Evolutionary conservation across 2,797 vertebrate species (phyloP).

Genomic region (Enteromius viviparus): DNA sequence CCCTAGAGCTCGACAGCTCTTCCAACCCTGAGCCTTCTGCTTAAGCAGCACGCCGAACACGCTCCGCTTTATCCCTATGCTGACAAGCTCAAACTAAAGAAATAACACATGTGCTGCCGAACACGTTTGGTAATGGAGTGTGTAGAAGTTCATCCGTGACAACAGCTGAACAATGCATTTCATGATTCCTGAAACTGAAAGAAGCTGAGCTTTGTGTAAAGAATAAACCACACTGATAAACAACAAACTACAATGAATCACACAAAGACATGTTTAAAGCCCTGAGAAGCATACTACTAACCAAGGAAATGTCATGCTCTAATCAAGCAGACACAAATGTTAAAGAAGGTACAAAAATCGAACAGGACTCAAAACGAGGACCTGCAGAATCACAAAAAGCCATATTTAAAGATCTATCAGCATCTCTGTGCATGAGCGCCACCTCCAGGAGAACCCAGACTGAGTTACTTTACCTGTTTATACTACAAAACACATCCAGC

Average conservation of each 20-base stretch:
- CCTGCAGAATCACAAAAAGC: background rate
- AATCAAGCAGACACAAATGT: slow-evolving; percentile 67
- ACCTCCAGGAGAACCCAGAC: background rate
- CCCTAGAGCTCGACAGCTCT: too few relatives aligned
- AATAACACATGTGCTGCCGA: background rate
- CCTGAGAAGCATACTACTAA: slow-evolving; percentile 85
- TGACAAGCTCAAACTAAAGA: too few relatives aligned
- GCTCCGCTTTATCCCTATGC: too few relatives aligned
- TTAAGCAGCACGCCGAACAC: too few relatives aligned
- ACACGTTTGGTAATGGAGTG: background rate
- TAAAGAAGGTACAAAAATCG: slow-evolving; percentile 70
- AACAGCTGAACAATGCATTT: background rate
- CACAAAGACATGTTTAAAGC: slow-evolving; percentile 79
- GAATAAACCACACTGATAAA: background rate
- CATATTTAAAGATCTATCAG: background rate
- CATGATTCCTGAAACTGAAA: background rate
- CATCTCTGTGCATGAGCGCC: background rate
- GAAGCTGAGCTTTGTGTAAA: background rate
- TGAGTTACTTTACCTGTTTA: background rate
- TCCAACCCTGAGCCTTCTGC: too few relatives aligned
- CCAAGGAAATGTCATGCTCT: slow-evolving; percentile 72
- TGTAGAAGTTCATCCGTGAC: background rate
- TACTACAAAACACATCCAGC: too few relatives aligned
- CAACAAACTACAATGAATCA: background rate
- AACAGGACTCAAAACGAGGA: slow-evolving; percentile 54